Percentiles rank a stretch among this genome's conserved stretches.
These are phyloP conservation scores for Macrosteles quadrilineatus DNA, from an alignment of 1,140 invertebrate genomes.

Conservation along the genomic window DNA sequence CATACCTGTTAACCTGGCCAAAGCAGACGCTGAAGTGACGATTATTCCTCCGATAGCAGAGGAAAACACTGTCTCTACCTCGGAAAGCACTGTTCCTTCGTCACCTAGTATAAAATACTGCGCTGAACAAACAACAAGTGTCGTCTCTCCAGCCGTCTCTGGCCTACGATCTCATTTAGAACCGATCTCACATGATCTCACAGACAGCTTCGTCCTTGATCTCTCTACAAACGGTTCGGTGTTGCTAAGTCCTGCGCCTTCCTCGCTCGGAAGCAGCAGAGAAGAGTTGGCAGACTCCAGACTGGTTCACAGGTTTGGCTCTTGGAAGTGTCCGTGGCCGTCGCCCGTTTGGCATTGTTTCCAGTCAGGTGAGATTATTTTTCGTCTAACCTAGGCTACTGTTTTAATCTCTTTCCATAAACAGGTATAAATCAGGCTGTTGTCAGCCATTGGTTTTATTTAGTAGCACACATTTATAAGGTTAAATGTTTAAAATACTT, in stretches of 20 bases:
- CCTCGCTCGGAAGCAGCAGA: constrained; percentile 39
- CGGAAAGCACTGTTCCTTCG: background rate
- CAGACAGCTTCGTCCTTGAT: constrained; percentile 19
- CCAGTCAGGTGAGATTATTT: constrained; percentile 41
- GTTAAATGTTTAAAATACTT: no score
- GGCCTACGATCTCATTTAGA: constrained; percentile 21
- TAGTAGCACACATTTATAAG: no score
- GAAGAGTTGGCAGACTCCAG: constrained; percentile 37
- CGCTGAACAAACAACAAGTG: background rate
- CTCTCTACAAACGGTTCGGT: constrained; percentile 35
- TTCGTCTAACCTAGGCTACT: no score
- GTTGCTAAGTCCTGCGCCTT: constrained; percentile 41
- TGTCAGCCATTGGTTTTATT: no score
- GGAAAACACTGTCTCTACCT: constrained; percentile 11
- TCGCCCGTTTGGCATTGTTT: constrained; percentile 43
- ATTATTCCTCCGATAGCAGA: constrained; percentile 19
- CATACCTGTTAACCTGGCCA: constrained; percentile 19
- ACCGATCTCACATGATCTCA: constrained; percentile 26
- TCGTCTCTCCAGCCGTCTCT: background rate
- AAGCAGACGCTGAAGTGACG: background rate
- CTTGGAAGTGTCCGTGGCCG: constrained; percentile 36
- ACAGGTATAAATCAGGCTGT: no score
- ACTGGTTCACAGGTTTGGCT: constrained; percentile 1
- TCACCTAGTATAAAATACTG: background rate
- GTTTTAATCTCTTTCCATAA: no score